These are phyloP conservation scores for Fabriciana adippe DNA, from an alignment of 2,888 invertebrate genomes.

Conservation along the genomic window DNA sequence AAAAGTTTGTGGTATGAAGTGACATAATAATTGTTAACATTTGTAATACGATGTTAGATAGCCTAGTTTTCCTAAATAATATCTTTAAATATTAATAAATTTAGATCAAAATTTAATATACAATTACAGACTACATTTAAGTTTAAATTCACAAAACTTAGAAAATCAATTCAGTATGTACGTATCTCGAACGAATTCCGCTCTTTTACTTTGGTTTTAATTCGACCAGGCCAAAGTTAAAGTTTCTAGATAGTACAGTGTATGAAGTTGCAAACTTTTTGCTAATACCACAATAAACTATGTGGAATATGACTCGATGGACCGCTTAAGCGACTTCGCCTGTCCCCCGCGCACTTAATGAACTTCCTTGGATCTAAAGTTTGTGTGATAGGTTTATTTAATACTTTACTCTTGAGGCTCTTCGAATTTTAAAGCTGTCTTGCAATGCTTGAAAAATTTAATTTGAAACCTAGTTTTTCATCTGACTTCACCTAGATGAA, in stretches of 20 bases:
- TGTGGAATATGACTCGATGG: constrained; percentile 31
- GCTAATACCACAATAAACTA: constrained; percentile 35
- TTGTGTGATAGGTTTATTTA: constrained; percentile 23
- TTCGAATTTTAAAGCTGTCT: constrained; percentile 12
- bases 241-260: constrained; percentile 28
- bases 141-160: no score
- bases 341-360: constrained; percentile 20
- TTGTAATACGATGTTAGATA: no score
- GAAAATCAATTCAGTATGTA: neutral
- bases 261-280: constrained; percentile 35
- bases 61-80: no score
- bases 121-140: no score
- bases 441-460: neutral
- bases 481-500: no score
- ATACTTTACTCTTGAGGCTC: constrained; percentile 3
- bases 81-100: no score
- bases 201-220: neutral
- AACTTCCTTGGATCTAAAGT: constrained; percentile 29
- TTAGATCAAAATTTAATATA: no score
- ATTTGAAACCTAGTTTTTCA: neutral
- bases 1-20: no score
- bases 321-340: constrained; percentile 26
- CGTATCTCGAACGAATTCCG: neutral
- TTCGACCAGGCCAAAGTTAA: neutral
- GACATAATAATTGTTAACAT: no score